Percentiles rank a stretch among this genome's conserved stretches.
phyloP scores from a whole-genome alignment of 2,113 vertebrate genomes.

The Ageneiosus marmoratus region DNA sequence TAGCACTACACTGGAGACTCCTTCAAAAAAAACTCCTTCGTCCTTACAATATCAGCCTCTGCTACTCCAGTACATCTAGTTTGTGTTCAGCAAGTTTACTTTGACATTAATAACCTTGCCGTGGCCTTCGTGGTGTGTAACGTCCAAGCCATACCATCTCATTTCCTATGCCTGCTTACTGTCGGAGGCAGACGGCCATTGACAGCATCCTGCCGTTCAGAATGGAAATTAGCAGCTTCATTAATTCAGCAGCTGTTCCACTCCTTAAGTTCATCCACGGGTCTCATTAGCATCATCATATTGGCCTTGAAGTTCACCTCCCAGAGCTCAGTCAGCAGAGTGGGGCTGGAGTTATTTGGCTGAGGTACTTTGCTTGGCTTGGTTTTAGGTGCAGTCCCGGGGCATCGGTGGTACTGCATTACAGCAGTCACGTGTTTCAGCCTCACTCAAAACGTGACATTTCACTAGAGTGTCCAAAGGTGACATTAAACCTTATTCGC shows the following conservation, averaged over 20 bases:
- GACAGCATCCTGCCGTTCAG: constrained; percentile 49
- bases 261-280: constrained; percentile 39
- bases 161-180: constrained; percentile 21
- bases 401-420: background rate
- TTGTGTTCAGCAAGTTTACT: constrained; percentile 30
- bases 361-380: background rate
- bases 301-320: constrained; percentile 44
- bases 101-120: constrained; percentile 15
- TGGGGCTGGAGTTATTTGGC: constrained; percentile 29
- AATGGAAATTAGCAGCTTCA: constrained; percentile 52
- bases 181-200: constrained; percentile 43
- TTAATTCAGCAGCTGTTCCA: constrained; percentile 54
- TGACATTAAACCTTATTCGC: background rate
- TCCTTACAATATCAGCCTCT: too few relatives aligned
- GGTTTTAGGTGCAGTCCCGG: background rate
- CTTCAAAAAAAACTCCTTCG: too few relatives aligned
- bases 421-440: background rate
- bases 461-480: background rate
- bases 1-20: background rate
- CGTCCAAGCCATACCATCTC: background rate
- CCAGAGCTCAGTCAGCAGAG: constrained; percentile 7
- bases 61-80: too few relatives aligned
- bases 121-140: background rate
- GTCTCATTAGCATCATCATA: constrained; percentile 47
- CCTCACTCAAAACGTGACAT: background rate